phyloP scores from a whole-genome alignment of 2,113 vertebrate species.

The Myotis lucifugus region DNA sequence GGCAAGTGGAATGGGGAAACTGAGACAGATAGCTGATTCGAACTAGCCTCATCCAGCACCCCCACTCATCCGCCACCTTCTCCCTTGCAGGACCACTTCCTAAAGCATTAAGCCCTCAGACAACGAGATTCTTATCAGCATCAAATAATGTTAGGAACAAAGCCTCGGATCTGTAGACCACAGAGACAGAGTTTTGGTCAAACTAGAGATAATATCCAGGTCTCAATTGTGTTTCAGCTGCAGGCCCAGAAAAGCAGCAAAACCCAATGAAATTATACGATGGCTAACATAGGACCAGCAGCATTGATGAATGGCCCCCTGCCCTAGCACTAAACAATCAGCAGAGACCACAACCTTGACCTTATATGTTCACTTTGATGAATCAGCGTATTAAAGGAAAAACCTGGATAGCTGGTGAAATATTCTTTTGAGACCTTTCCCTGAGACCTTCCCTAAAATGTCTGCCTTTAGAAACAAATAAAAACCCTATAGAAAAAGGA shows the following conservation, averaged over 20 bases:
- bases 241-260: not conserved
- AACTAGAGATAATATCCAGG: not conserved
- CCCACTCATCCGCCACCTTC: not conserved
- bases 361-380: not conserved
- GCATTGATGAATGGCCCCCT: not conserved
- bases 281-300: not conserved
- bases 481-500: not conserved
- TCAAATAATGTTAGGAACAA: not conserved
- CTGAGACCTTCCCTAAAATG: not conserved
- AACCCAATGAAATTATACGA: not conserved
- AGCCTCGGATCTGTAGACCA: not conserved
- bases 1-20: not conserved
- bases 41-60: not conserved
- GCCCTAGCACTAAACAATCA: not conserved
- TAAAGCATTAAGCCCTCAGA: not conserved
- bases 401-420: not conserved
- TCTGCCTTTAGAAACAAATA: not conserved
- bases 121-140: not conserved
- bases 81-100: not conserved
- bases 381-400: not conserved
- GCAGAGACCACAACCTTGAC: not conserved
- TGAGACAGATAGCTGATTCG: not conserved
- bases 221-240: not conserved
- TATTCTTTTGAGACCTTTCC: not conserved
- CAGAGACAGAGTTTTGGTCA: not conserved